Evolutionary conservation across 2,888 invertebrate genomes (phyloP), one percentile per base, ranked within the genome.

Genomic region (Melangyna quadrimaculata): DNA sequence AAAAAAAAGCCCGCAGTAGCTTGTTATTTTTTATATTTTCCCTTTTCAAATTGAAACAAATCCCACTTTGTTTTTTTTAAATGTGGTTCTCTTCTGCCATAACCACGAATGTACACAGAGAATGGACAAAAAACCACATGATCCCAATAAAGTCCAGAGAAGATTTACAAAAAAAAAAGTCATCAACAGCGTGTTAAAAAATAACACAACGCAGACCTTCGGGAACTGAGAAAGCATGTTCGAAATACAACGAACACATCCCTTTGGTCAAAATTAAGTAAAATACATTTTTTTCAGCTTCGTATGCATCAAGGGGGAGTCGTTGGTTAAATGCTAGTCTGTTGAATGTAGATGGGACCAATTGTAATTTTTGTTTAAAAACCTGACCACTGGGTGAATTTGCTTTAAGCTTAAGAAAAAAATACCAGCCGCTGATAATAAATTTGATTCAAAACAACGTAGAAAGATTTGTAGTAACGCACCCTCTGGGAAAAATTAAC

Each of bases 371-470:
- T 45, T 43, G 43, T 9, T 4, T 29, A 3, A 35, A 32, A 59
- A 37, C 51, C 40, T 69, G 59, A 51, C 59, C 77, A 69, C 29
- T 59, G 19, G 9, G 55, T 45, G 59, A 48, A 51, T 27, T 57
- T 27, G 40, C n/a, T n/a, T 40, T 10, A 4, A 40, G 29, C 32
- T 55, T 10, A 14, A 59, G 29, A 35, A 35, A 57, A 48, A 35
- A 43, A 55, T 27, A 24, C 40, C 27, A 53, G 35, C 27, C 61
- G 61, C 69, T 75, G 75, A 70, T 80, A 75, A 80, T 80, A 80
- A 80, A 75, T 80, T 75, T 75, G 67, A 75, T 75, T 80, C 53
- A 22, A 79, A 74, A 69, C 74, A 61, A 75, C 79, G 61, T 69
- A 53, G n/a, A 53, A 51, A 69, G 75, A 75, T 72, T 78, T 78